These are phyloP conservation scores for Ricordea florida DNA, from an alignment of 92 coral and sea anemone genomes.

Conservation along the genomic window DNA sequence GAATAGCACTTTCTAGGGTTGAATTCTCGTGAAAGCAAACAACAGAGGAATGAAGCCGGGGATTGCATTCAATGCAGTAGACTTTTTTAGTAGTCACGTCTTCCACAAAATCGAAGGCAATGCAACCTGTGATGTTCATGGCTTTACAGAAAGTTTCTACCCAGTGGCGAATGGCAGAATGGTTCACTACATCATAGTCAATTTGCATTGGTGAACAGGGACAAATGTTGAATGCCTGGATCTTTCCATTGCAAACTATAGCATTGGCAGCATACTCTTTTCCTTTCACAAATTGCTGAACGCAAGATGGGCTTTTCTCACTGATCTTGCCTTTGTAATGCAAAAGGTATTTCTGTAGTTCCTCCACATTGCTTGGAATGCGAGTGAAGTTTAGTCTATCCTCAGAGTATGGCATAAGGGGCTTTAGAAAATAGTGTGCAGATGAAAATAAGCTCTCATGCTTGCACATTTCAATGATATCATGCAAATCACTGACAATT, in stretches of 20 bases:
- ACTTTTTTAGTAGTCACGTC: conserved; percentile 27
- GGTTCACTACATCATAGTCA: conserved; percentile 37
- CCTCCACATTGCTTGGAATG: conserved; percentile 23
- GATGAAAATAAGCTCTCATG: conserved; percentile 13
- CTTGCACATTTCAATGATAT: conserved; percentile 15
- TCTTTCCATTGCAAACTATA: conserved; percentile 26
- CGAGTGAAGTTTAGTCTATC: conserved; percentile 43
- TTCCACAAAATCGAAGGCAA: conserved; percentile 51
- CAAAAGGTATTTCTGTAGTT: conserved; percentile 31
- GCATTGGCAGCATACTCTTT: conserved; percentile 44
- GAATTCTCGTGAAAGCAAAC: conserved; percentile 26
- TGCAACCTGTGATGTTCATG: conserved; percentile 46
- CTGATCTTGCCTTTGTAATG: conserved; percentile 12
- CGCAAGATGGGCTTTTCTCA: conserved; percentile 12
- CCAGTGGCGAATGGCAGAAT: conserved; percentile 40
- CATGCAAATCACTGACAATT: conserved; percentile 2
- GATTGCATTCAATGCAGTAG: conserved; percentile 68
- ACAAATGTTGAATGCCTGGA: conserved; percentile 29
- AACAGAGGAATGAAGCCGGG: conserved; percentile 52
- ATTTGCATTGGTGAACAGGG: conserved; percentile 53
- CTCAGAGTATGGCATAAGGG: conserved; percentile 3
- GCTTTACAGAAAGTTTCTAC: conserved; percentile 36
- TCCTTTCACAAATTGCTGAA: conserved; percentile 49
- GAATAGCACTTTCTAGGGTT: conserved; percentile 38
- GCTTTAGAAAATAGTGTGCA: conserved; percentile 45